phyloP scores from a whole-genome alignment of 2,888 invertebrate species.

The Cantharis rufa region DNA sequence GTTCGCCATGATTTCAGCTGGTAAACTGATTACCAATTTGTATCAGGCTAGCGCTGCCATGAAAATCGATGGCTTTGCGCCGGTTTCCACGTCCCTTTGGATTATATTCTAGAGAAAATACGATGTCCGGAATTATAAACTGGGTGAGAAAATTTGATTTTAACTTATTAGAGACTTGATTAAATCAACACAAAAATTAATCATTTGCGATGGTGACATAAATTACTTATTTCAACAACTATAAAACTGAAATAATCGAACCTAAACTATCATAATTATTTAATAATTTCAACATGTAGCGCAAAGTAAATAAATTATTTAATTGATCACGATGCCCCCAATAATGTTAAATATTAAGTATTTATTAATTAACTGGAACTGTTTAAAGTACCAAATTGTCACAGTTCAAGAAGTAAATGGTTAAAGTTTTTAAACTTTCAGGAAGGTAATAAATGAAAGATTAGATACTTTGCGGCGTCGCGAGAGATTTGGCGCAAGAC shows the following conservation, averaged over 20 bases:
- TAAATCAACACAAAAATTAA: not conserved
- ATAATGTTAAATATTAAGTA: too few relatives aligned
- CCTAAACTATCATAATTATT: not conserved
- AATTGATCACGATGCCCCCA: too few relatives aligned
- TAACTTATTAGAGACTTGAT: not conserved
- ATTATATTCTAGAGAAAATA: constrained; percentile 25
- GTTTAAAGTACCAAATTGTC: too few relatives aligned
- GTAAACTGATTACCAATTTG: constrained; percentile 37
- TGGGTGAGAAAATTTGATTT: constrained; percentile 13
- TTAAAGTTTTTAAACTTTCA: too few relatives aligned
- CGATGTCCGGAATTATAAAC: constrained; percentile 15
- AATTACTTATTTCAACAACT: not conserved
- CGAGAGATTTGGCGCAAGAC: too few relatives aligned
- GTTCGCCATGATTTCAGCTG: constrained; percentile 28
- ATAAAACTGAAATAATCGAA: not conserved
- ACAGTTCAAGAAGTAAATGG: too few relatives aligned
- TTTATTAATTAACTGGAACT: too few relatives aligned
- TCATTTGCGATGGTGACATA: not conserved
- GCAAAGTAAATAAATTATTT: too few relatives aligned
- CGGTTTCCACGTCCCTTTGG: constrained; percentile 39
- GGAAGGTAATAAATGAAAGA: too few relatives aligned
- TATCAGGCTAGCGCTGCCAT: constrained; percentile 32
- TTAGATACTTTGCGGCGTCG: too few relatives aligned
- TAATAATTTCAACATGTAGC: not conserved
- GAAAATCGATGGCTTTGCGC: constrained; percentile 50